A percentile compares a stretch with the other conserved stretches of the same genome.
Conservation (phyloP, 2,888 invertebrate genomes). For the Ctenicera cuprea region DNA sequence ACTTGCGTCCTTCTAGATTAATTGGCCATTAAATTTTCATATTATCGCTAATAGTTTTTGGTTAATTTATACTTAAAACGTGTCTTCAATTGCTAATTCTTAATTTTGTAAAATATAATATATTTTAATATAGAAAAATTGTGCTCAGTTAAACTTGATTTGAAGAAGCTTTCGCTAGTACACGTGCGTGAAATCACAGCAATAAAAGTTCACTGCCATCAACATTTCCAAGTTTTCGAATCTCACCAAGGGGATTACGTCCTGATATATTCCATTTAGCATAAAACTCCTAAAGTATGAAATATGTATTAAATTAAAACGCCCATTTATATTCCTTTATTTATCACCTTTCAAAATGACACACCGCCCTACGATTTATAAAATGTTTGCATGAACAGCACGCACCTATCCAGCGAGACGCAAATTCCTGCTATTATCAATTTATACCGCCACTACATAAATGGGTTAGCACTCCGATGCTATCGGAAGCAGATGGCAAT, state of each 20-base stretch:
- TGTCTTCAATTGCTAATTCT: too few relatives aligned
- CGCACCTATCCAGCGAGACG: constrained; percentile 16
- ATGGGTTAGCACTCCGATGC: neutral
- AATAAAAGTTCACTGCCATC: neutral
- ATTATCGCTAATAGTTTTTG: too few relatives aligned
- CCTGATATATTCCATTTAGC: constrained; percentile 6
- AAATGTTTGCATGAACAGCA: constrained; percentile 12
- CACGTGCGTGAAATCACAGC: neutral
- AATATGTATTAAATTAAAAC: constrained; percentile 27
- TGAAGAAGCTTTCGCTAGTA: neutral
- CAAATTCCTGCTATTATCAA: constrained; percentile 16
- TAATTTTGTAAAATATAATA: too few relatives aligned
- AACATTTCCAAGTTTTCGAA: constrained; percentile 8
- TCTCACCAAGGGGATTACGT: neutral
- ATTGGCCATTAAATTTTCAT: too few relatives aligned
- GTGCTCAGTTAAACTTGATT: too few relatives aligned
- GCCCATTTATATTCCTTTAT: constrained; percentile 22
- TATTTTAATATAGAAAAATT: too few relatives aligned
- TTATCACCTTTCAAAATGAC: constrained; percentile 12
- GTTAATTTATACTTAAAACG: too few relatives aligned
- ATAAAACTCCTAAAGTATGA: constrained; percentile 8
- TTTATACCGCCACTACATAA: neutral
- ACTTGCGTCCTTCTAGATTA: too few relatives aligned
- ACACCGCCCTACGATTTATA: constrained; percentile 14
- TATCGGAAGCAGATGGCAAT: constrained; percentile 9